Conservation (phyloP, 1,140 invertebrate species). For the Listronotus bonariensis region DNA sequence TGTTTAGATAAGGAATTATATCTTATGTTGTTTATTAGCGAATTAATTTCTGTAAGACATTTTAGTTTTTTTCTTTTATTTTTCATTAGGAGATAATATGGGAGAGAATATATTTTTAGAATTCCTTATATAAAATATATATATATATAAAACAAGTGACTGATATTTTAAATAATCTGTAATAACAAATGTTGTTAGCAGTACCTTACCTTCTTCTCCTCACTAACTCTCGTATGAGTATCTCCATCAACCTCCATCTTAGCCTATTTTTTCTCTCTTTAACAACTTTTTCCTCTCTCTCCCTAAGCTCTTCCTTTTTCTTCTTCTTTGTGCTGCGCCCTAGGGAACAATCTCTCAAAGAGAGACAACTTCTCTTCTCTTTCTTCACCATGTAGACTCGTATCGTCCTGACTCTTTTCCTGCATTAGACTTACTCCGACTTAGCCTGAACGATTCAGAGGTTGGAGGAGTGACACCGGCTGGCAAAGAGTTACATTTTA, state of each 20-base stretch:
- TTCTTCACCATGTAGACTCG: conserved; percentile 49
- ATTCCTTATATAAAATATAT: too few species aligned
- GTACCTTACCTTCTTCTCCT: conserved; percentile 20
- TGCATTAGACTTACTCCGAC: conserved; percentile 56
- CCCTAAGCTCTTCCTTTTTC: conserved; percentile 57
- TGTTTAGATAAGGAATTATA: too few species aligned
- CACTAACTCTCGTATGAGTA: conserved; percentile 45
- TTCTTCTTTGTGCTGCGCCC: conserved; percentile 70
- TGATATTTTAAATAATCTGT: too few species aligned
- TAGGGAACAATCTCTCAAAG: conserved; percentile 66
- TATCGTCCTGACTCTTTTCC: conserved; percentile 49
- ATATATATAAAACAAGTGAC: too few species aligned
- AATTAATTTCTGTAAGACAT: too few species aligned
- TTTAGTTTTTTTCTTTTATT: too few species aligned
- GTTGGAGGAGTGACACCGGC: conserved; percentile 63
- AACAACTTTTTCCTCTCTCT: conserved; percentile 34
- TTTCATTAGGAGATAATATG: too few species aligned
- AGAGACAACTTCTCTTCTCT: conserved; percentile 65
- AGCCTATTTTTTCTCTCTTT: conserved; percentile 46
- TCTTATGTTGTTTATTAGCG: too few species aligned
- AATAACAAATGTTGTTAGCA: too few species aligned
- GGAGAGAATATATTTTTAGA: too few species aligned
- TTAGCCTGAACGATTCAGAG: conserved; percentile 58
- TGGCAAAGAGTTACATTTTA: conserved; percentile 70
- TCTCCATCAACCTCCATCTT: conserved; percentile 48